phyloP scores from a whole-genome alignment of 2,113 vertebrate genomes.

The Cairina moschata region DNA sequence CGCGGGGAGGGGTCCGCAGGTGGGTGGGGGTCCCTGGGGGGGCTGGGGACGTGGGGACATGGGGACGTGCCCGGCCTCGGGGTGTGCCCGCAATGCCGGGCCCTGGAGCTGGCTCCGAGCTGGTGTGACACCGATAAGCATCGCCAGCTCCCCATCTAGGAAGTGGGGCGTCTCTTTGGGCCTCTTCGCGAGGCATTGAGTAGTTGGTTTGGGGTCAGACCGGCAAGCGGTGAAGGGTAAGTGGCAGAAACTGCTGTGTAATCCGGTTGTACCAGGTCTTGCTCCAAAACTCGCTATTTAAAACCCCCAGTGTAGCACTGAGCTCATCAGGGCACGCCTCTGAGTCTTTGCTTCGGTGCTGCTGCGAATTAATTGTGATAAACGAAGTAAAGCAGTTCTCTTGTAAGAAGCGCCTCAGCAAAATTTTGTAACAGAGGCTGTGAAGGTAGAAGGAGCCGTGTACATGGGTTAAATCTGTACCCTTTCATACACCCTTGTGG shows the following conservation, averaged over 20 bases:
- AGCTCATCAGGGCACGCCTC: fast-evolving
- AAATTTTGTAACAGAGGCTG: background rate
- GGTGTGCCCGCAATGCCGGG: too few relatives aligned
- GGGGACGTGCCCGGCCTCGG: too few relatives aligned
- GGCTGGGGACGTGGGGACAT: too few relatives aligned
- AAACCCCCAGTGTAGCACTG: background rate
- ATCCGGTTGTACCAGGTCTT: fast-evolving
- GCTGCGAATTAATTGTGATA: background rate
- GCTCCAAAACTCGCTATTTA: background rate
- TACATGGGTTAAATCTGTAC: background rate
- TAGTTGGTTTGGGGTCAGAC: background rate
- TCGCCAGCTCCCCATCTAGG: background rate
- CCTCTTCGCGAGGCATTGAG: background rate
- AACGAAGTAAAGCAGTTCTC: background rate
- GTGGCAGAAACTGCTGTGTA: background rate
- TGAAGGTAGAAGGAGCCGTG: background rate
- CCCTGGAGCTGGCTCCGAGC: background rate
- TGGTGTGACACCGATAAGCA: fast-evolving
- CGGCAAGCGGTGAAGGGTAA: background rate
- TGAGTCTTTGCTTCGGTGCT: background rate
- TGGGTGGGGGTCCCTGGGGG: too few relatives aligned
- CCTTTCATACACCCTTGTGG: fast-evolving
- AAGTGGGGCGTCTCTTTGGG: background rate
- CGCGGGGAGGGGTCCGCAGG: too few relatives aligned
- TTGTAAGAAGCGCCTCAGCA: too few relatives aligned